Base-by-base conservation (phyloP, 2,797 vertebrate species). In the Chaunax sp. region DNA sequence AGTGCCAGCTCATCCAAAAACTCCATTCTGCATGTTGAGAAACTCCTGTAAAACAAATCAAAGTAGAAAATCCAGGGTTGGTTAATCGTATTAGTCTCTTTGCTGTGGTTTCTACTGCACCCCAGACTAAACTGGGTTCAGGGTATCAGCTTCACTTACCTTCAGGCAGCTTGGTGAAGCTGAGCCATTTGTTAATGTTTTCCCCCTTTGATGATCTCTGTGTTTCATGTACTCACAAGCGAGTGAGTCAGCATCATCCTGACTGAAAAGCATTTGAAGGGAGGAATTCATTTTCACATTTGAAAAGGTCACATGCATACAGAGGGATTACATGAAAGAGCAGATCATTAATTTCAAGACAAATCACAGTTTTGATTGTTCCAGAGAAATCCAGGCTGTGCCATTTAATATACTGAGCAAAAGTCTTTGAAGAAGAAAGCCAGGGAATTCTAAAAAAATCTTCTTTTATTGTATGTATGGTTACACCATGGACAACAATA, bases 161-260 rank as follows among this genome's bases (percentile, higher is more conserved):
- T 95, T 94, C 43, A 96, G 77, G 58, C 93, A 73, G 23, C 91
- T 90, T 11, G 81, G 56, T 18, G 92, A 78, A n/a, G 88, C 10
- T 0, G 76, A 15, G 4, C 85, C 80, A 25, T 75, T 53, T 0
- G 89, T 60, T 8, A 78, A 6, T 1, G 67, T 66, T 60, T 88
- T 93, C 10, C 94, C 83, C 19, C 41, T 64, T 35, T 84, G 84
- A 13, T 78, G 72, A 35, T 77, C 94, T 76, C 69, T 75, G 53
- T 80, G 90, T 59, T 92, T 94, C 59, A 93, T 77, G 78, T 92
- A 96, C 19, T 97, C 96, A 3, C 30, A 64, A 62, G 95, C 77
- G n/a, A 98, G 81, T 11, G 87, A 81, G 16, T 90, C 84, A 0
- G 96, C 96, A 49, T 96, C 96, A 1, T 95, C 93, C 20, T 89